Evolutionary conservation across 2,888 invertebrate genomes (phyloP).

Genomic region (Acronicta psi): DNA sequence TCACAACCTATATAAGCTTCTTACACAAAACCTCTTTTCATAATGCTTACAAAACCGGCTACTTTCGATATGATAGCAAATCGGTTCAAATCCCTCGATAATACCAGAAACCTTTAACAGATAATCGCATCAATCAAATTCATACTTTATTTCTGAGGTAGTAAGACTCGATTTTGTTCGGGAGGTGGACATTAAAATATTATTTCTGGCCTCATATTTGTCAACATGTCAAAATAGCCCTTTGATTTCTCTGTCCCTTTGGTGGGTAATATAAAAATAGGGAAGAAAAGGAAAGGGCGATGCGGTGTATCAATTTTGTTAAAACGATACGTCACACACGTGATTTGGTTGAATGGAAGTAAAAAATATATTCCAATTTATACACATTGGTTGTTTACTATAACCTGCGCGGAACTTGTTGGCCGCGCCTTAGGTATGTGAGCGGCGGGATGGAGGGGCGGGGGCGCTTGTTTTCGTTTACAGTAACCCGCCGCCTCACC

Average conservation of each 20-base stretch:
- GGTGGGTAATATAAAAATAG: conserved; percentile 68
- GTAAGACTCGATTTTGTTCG: conserved; percentile 43
- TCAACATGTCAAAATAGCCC: conserved; percentile 86
- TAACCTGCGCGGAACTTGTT: no score
- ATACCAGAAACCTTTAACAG: conserved; percentile 73
- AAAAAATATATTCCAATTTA: conserved; percentile 27
- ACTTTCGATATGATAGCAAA: conserved; percentile 79
- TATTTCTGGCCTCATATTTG: conserved; percentile 82
- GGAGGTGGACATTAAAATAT: conserved; percentile 58
- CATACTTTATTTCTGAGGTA: conserved; percentile 24
- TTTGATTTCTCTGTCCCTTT: conserved; percentile 84
- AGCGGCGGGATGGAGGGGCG: no score
- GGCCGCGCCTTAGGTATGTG: no score
- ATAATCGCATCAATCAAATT: conserved; percentile 16
- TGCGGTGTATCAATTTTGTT: conserved; percentile 77
- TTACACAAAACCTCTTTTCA: conserved; percentile 62
- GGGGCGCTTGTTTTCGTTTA: no score
- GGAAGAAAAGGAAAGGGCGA: conserved; percentile 68
- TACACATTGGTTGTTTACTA: conserved; percentile 35
- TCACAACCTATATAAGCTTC: conserved; percentile 65
- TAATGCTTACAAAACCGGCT: conserved; percentile 61
- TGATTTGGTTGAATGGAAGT: conserved; percentile 56
- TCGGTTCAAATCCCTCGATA: conserved; percentile 82
- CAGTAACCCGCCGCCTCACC: no score
- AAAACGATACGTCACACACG: conserved; percentile 62